A percentile compares a stretch with the other conserved stretches of the same genome.
phyloP scores from a whole-genome alignment of 2,797 vertebrate genomes.

The Liasis olivaceus region DNA sequence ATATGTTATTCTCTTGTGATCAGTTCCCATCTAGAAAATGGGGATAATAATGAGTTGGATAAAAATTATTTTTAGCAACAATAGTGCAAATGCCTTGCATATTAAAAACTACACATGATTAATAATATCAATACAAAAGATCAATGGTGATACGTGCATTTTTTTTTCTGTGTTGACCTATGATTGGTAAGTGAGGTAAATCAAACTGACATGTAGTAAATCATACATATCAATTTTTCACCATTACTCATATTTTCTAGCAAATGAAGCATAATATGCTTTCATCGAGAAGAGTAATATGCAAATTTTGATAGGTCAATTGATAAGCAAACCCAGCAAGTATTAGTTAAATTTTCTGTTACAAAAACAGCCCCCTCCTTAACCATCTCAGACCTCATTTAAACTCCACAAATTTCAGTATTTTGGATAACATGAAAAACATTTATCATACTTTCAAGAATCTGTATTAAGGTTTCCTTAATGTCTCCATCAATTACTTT shows the following conservation, averaged over 20 bases:
- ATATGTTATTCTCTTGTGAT: neutral
- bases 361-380: conserved; percentile 56
- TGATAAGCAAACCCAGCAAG: conserved; percentile 73
- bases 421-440: conserved; percentile 62
- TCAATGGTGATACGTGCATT: neutral
- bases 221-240: conserved; percentile 52
- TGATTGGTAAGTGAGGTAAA: neutral
- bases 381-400: conserved; percentile 58
- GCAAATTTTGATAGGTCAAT: conserved; percentile 67
- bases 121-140: neutral
- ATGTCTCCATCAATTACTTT: neutral
- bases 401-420: conserved; percentile 62
- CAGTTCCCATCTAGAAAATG: neutral
- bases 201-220: conserved; percentile 24
- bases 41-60: neutral
- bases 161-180: neutral
- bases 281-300: conserved; percentile 68
- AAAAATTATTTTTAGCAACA: neutral
- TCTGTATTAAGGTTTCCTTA: conserved; percentile 12
- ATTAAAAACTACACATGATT: neutral
- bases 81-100: neutral
- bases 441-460: conserved; percentile 57
- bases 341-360: conserved; percentile 62
- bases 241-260: conserved; percentile 57
- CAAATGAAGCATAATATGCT: conserved; percentile 69